A percentile compares a stretch with the other conserved stretches of the same genome.
phyloP scores from a whole-genome alignment of 2,113 vertebrate species.

The Phycodurus eques region DNA sequence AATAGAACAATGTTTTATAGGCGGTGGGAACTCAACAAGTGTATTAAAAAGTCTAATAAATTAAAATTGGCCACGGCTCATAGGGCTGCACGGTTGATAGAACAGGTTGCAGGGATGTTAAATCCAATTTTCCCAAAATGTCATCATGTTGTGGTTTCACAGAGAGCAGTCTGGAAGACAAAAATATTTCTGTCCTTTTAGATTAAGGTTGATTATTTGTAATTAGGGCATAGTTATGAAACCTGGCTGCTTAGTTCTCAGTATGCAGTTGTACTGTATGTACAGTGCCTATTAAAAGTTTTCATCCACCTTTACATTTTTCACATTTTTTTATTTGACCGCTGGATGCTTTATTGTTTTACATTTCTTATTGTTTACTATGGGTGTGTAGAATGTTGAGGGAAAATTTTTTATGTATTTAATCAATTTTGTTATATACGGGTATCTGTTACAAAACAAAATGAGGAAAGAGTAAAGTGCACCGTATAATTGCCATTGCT shows the following conservation, averaged over 20 bases:
- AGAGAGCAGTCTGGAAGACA: constrained; percentile 40
- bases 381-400: background rate
- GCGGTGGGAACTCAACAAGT: constrained; percentile 50
- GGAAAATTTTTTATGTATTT: background rate
- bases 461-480: background rate
- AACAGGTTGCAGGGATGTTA: constrained; percentile 26
- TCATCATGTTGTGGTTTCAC: constrained; percentile 32
- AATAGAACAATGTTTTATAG: constrained; percentile 43
- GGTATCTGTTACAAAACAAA: background rate
- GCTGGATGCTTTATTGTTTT: background rate
- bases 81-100: constrained; percentile 21
- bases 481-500: background rate
- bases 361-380: background rate
- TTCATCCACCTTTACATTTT: background rate
- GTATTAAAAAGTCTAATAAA: constrained; percentile 35
- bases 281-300: background rate
- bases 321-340: background rate
- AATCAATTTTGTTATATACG: background rate
- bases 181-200: constrained; percentile 47
- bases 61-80: constrained; percentile 30
- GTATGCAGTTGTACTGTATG: background rate
- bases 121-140: constrained; percentile 50
- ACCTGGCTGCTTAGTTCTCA: background rate
- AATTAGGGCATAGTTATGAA: constrained; percentile 43
- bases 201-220: constrained; percentile 46